Evolutionary conservation across 2,113 vertebrate species (phyloP).

Genomic region (Oplegnathus fasciatus): DNA sequence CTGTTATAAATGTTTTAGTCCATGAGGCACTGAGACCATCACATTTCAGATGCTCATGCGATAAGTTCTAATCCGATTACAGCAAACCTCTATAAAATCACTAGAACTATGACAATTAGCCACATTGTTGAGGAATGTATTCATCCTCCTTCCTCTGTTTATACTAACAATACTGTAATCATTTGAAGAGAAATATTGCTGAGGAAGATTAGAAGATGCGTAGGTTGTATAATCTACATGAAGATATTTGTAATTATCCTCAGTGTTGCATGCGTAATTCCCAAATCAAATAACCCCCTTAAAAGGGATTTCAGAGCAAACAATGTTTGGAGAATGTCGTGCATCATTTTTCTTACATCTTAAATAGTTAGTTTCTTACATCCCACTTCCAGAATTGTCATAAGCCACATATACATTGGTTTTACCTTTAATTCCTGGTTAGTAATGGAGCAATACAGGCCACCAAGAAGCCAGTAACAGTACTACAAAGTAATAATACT

Average conservation of each 20-base stretch:
- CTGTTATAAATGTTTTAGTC: not conserved
- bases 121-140: not conserved
- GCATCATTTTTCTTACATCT: not conserved
- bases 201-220: not conserved
- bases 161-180: constrained; percentile 12
- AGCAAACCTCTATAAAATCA: not conserved
- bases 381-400: not conserved
- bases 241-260: not conserved
- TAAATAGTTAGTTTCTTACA: not conserved
- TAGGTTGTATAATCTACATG: not conserved
- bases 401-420: not conserved
- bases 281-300: not conserved
- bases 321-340: not conserved
- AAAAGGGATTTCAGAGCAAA: not conserved
- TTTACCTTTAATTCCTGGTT: not conserved
- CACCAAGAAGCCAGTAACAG: not conserved
- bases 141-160: not conserved
- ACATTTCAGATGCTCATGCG: not conserved
- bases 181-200: not conserved
- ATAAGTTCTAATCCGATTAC: not conserved
- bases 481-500: not conserved
- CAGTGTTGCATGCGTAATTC: not conserved
- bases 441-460: not conserved
- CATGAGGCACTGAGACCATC: not conserved
- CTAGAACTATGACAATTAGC: not conserved